Evolutionary conservation across 2,888 invertebrate genomes (phyloP), one percentile per base, ranked within the genome.

Genomic region (Harmothoe impar): DNA sequence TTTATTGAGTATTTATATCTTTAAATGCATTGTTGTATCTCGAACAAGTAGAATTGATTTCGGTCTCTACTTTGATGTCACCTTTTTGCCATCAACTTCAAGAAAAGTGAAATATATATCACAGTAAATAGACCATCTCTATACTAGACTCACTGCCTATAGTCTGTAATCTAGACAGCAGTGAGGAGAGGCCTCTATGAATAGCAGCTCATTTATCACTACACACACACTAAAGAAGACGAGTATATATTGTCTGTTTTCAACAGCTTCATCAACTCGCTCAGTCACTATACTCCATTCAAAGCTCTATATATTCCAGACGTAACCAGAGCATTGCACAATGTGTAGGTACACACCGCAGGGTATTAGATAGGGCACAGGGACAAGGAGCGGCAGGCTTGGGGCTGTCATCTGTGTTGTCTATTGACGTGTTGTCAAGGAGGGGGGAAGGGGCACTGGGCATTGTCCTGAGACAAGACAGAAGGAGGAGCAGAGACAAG

Each of bases 381-480:
- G 77, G 25, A 77, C 77, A 17, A 77, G n/a, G n/a, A n/a, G n/a
- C n/a, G n/a, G 0, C 25, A 25, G 25, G 29, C 25, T 20, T n/a
- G 29, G 7, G 3, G 35, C 35, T 43, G 81, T 43, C 81, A 81
- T 81, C 35, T 33, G 81, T 43, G 1, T 81, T 81, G 35, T 35
- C 81, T 81, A 81, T 81, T 81, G 81, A 81, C 43, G 33, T 35
- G 33, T 81, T 81, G 35, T 81, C 81, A 81, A 43, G 12, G 81
- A 43, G 81, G 20, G 81, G 85, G 52, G 43, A 84, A 84, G 52
- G 54, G 29, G 54, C 0, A 20, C 86, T 12, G 20, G 52, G 54
- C 86, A 86, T 86, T 86, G 86, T 86, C 25, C 17, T 29, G 86
- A 86, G 56, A 86, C 54, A 54, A 86, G 86, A 43, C 52, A 31